phyloP scores from a whole-genome alignment of 2,888 invertebrate genomes.

The Dexiosoma caninum region DNA sequence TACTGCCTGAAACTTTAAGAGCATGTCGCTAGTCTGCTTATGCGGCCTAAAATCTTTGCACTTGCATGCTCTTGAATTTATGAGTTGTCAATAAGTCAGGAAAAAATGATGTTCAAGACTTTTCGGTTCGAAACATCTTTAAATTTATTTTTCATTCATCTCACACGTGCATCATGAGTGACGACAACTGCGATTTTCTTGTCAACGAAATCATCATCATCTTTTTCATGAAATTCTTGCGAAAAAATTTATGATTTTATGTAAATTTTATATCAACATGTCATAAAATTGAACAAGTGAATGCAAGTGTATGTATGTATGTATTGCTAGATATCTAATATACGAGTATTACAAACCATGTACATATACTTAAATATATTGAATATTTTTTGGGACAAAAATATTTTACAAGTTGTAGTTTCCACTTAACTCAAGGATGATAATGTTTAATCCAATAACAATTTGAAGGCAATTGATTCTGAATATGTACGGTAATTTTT shows the following conservation, averaged over 20 bases:
- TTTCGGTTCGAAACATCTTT: background rate
- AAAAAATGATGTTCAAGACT: constrained; percentile 32
- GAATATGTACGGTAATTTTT: no score
- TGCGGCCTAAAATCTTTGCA: background rate
- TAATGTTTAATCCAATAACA: no score
- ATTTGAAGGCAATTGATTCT: no score
- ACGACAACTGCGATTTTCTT: constrained; percentile 58
- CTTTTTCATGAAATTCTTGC: constrained; percentile 38
- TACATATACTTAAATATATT: no score
- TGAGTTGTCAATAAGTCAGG: constrained; percentile 69
- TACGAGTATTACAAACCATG: no score
- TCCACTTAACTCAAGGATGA: no score
- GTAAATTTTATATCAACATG: constrained; percentile 47
- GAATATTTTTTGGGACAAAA: no score
- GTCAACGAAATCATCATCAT: constrained; percentile 52
- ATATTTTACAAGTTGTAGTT: no score
- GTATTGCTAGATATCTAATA: no score
- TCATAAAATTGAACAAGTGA: constrained; percentile 6
- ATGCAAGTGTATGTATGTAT: background rate
- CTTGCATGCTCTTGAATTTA: constrained; percentile 69
- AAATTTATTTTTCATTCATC: constrained; percentile 33
- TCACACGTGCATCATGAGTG: constrained; percentile 55
- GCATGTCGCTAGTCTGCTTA: background rate
- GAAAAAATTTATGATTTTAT: constrained; percentile 61
- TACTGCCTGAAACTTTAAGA: no score